Evolutionary conservation across 2,113 vertebrate genomes (phyloP).

Genomic region (Rhea pennata): DNA sequence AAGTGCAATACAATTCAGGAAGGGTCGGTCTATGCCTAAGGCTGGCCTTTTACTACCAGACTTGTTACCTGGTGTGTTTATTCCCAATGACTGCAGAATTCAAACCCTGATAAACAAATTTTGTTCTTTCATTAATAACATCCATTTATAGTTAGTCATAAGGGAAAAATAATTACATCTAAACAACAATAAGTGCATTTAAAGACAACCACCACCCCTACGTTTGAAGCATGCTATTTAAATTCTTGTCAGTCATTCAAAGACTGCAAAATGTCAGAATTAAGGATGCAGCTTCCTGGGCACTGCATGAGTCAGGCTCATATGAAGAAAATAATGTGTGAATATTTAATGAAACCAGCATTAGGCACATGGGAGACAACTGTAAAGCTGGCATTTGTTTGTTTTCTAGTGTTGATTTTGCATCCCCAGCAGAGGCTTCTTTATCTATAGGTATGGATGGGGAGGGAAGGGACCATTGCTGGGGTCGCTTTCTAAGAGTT

Average conservation of each 20-base stretch:
- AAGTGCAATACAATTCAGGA: conserved; percentile 44
- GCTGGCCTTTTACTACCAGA: conserved; percentile 45
- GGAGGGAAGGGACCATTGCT: too few species aligned
- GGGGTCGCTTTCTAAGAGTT: not conserved
- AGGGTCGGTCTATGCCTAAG: conserved; percentile 33
- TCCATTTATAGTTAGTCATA: conserved; percentile 30
- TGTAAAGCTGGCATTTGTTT: not conserved
- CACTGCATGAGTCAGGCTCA: not conserved
- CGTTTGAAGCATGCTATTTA: not conserved
- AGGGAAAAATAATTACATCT: conserved; percentile 25
- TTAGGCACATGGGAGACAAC: not conserved
- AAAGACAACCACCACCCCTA: not conserved
- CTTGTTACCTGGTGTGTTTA: conserved; percentile 32
- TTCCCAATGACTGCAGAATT: not conserved
- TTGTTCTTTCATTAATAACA: conserved; percentile 7
- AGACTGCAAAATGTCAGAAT: conserved; percentile 34
- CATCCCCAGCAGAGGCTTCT: not conserved
- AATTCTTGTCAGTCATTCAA: not conserved
- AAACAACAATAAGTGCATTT: not conserved
- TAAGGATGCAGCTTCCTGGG: not conserved
- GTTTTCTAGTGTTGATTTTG: not conserved
- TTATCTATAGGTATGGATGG: not conserved
- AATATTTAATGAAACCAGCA: not conserved
- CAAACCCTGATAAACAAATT: not conserved
- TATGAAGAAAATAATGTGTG: not conserved